Conservation (phyloP, 2,797 vertebrate species). For the Coregonus suidteri region DNA sequence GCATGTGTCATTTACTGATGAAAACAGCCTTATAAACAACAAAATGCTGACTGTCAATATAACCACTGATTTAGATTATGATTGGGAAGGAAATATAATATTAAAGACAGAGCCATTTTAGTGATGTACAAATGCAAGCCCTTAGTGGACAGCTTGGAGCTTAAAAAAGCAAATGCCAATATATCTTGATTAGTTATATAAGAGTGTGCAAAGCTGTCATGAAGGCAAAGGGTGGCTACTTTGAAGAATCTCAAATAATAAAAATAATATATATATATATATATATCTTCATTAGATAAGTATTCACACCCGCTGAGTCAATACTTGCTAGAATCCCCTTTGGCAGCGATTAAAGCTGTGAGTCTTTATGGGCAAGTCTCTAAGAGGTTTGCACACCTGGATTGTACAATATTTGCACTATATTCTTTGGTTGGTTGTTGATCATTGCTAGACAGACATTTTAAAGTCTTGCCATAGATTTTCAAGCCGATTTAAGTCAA, state of each 20-base stretch:
- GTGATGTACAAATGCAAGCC: constrained; percentile 68
- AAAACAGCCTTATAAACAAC: constrained; percentile 70
- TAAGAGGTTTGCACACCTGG: no score
- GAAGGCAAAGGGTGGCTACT: no score
- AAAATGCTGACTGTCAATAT: constrained; percentile 76
- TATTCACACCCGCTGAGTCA: no score
- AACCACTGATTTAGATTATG: constrained; percentile 75
- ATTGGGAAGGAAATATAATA: constrained; percentile 67
- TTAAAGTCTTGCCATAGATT: no score
- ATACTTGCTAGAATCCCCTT: no score
- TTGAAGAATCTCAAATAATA: constrained; percentile 51
- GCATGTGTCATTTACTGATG: constrained; percentile 57
- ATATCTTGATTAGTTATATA: constrained; percentile 54
- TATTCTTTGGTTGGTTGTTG: no score
- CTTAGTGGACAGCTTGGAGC: constrained; percentile 71
- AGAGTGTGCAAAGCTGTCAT: constrained; percentile 26
- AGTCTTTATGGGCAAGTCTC: no score
- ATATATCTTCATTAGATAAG: no score
- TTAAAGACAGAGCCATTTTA: constrained; percentile 53
- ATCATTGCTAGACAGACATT: no score
- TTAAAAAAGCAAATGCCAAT: constrained; percentile 68
- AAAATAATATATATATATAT: background rate
- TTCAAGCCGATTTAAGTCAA: no score
- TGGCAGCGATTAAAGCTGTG: no score
- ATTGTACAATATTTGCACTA: no score